Base-by-base conservation (phyloP, 2,797 vertebrate species). In the Nothura maculosa region DNA sequence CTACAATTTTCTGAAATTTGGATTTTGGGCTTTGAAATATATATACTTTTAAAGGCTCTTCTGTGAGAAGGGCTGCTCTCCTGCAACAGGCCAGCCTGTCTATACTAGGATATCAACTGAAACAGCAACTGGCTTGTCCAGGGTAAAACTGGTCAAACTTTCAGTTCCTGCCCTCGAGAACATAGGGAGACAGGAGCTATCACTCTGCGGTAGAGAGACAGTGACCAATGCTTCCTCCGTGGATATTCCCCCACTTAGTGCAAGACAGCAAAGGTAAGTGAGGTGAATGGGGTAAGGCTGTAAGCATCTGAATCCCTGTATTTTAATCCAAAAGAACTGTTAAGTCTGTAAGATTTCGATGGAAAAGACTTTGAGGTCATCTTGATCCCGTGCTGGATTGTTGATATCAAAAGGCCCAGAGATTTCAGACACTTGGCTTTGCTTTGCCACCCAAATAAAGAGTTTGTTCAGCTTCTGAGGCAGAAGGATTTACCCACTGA, bases 391-490 rank as follows among this genome's bases (percentile, higher is more conserved):
- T 15, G 8, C 2, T 7, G 68, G 74, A 79, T 95, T 95, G 77
- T 12, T 28, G 4, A 79, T 70, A 93, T 94, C 48, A 82, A 89
- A 79, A 90, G n/a, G n/a, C 91, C 42, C 1, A 0, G 79, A 83
- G 62, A 54, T 83, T 70, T 92, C 62, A 57, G 70, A 45, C 9
- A 12, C 43, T 89, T 76, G 79, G 55, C 89, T 91, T 81, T 40
- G 36, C 63, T 87, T 92, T 92, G 63, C 47, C 64, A 84, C 87
- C 40, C 82, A 85, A 85, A 89, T 63, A 81, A 92, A 91, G 86
- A 81, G 40, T 4, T 73, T 89, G 75, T 88, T 60, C 76, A 79
- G 66, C 62, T 91, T 28, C 62, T 42, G 84, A 25, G 22, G 60
- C 32, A 78, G 86, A 27, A 90, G 76, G 82, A 63, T 94, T 94